Conservation (phyloP, 2,797 vertebrate species). For the Gymnopithys bicolor region DNA sequence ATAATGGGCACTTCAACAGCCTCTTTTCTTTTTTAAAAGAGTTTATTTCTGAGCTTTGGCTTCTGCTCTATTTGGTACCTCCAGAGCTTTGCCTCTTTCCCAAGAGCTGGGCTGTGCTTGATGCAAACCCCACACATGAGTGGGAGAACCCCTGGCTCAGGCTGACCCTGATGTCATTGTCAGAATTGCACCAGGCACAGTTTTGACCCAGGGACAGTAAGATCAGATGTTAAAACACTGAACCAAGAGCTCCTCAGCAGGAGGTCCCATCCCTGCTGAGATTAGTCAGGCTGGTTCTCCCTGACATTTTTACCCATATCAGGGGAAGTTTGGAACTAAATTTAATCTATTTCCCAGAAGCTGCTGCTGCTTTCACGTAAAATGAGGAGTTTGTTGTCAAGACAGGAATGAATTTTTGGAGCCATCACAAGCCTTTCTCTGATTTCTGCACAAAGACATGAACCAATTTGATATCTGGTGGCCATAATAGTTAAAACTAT, state of each 20-base stretch:
- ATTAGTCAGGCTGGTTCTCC: neutral
- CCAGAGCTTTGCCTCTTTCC: conserved; percentile 7
- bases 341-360: conserved; percentile 43
- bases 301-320: conserved; percentile 10
- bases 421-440: neutral
- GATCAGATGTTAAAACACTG: conserved; percentile 30
- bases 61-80: neutral
- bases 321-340: conserved; percentile 3
- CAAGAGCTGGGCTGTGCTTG: neutral
- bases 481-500: neutral
- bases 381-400: neutral
- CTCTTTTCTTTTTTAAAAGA: neutral
- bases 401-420: neutral
- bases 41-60: neutral
- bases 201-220: neutral
- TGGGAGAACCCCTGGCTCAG: neutral
- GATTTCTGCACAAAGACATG: neutral
- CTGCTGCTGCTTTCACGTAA: neutral
- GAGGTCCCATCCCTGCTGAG: conserved; percentile 8
- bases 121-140: neutral
- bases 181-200: neutral
- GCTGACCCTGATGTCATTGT: neutral
- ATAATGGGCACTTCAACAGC: neutral
- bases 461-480: neutral
- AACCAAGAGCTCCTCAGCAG: conserved; percentile 4